Conservation (phyloP, 2,888 invertebrate species). For the Melanophora roralis region DNA sequence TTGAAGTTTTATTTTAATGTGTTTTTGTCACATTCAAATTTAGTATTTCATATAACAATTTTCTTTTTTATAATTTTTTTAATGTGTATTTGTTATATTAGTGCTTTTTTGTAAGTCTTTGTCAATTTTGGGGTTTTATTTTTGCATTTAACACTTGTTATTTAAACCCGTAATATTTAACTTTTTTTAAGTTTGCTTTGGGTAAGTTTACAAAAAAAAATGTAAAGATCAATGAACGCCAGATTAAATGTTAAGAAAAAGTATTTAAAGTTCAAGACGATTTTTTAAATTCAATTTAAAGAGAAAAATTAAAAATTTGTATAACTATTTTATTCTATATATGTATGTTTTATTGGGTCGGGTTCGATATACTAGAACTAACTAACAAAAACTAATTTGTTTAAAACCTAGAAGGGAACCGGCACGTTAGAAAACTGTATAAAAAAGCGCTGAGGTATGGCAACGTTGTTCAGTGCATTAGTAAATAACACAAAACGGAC, state of each 20-base stretch:
- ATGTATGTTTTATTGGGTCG: too few relatives aligned
- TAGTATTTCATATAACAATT: conserved; percentile 10
- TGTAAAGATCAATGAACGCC: conserved; percentile 43
- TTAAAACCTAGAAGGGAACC: too few relatives aligned
- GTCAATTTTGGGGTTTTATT: not conserved
- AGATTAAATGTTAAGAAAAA: conserved; percentile 1
- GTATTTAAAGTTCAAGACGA: too few relatives aligned
- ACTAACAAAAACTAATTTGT: too few relatives aligned
- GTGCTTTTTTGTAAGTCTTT: not conserved
- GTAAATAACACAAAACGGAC: too few relatives aligned
- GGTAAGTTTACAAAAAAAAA: conserved; percentile 3
- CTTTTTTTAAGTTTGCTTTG: conserved; percentile 17
- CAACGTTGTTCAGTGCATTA: too few relatives aligned
- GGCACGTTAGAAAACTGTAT: too few relatives aligned
- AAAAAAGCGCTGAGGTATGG: too few relatives aligned
- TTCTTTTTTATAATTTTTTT: conserved; percentile 18
- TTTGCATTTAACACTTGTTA: conserved; percentile 33
- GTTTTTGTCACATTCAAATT: conserved; percentile 18
- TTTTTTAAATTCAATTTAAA: too few relatives aligned
- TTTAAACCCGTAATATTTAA: not conserved
- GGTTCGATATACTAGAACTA: too few relatives aligned
- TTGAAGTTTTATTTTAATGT: conserved; percentile 37
- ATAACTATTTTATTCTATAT: too few relatives aligned
- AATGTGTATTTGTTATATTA: conserved; percentile 24
- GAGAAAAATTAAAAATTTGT: too few relatives aligned